phyloP scores from a whole-genome alignment of 2,113 vertebrate species.

The Tragelaphus buxtoni region DNA sequence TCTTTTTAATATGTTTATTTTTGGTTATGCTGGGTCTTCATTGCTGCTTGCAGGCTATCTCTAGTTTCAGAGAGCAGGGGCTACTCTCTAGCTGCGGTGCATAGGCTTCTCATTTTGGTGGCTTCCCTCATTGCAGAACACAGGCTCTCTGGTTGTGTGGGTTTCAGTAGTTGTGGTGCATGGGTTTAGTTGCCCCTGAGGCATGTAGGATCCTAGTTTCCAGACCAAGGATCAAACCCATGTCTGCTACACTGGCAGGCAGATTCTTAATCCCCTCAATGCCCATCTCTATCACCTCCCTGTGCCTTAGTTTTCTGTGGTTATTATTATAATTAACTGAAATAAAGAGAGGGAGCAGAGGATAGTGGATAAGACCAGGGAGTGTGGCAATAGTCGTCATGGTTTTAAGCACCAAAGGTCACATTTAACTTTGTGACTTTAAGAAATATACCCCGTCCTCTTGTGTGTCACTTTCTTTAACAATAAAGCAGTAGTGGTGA shows the following conservation, averaged over 20 bases:
- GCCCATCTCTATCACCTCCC: background rate
- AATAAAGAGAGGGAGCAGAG: background rate
- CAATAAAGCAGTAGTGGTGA: background rate
- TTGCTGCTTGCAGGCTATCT: background rate
- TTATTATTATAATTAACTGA: background rate
- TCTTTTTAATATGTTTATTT: background rate
- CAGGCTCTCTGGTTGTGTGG: background rate
- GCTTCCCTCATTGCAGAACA: background rate
- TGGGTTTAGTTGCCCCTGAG: background rate
- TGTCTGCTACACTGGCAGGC: background rate
- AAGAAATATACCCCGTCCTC: background rate
- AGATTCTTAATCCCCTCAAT: background rate
- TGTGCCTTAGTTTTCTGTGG: background rate
- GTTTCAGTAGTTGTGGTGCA: background rate
- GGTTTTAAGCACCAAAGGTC: background rate
- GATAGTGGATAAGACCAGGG: background rate
- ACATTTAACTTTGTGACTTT: background rate
- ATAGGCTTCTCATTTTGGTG: background rate
- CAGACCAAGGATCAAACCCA: background rate
- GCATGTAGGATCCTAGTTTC: background rate
- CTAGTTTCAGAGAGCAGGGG: background rate
- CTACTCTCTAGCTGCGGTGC: background rate
- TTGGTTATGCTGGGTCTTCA: background rate
- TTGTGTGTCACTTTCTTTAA: background rate
- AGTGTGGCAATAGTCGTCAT: rapidly evolving